Conservation (phyloP, 2,888 invertebrate genomes). For the Hydraecia micacea region DNA sequence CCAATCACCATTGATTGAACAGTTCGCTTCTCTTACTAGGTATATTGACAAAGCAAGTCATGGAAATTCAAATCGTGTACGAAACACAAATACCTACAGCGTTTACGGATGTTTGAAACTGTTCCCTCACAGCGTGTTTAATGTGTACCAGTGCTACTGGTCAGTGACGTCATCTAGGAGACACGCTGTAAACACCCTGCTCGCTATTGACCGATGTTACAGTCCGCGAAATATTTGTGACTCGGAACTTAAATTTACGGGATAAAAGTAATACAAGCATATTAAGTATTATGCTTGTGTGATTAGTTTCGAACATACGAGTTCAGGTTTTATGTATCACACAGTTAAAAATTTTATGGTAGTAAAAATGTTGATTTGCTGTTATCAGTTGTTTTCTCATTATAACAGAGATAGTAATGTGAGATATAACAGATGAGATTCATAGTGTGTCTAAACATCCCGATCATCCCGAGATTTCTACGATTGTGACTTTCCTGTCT, state of each 20-base stretch:
- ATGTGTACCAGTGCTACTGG: constrained; percentile 3
- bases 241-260: constrained; percentile 24
- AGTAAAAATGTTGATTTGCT: background rate
- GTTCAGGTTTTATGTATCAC: constrained; percentile 8
- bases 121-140: background rate
- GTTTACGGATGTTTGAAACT: no score
- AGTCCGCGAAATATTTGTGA: constrained; percentile 6
- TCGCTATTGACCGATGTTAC: background rate
- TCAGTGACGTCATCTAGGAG: constrained; percentile 11
- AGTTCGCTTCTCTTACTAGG: background rate
- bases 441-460: no score
- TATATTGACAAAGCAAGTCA: constrained; percentile 22
- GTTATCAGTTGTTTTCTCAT: no score
- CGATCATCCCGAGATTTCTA: background rate
- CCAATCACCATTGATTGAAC: background rate
- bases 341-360: background rate
- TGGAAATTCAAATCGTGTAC: constrained; percentile 27
- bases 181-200: constrained; percentile 9
- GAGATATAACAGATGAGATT: background rate
- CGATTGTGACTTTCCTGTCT: background rate
- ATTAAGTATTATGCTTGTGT: constrained; percentile 33
- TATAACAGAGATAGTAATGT: background rate
- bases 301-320: constrained; percentile 10
- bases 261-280: no score
- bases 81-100: constrained; percentile 35